These are phyloP conservation scores for Spisula solida DNA, from an alignment of 2,888 invertebrate species.

Conservation along the genomic window DNA sequence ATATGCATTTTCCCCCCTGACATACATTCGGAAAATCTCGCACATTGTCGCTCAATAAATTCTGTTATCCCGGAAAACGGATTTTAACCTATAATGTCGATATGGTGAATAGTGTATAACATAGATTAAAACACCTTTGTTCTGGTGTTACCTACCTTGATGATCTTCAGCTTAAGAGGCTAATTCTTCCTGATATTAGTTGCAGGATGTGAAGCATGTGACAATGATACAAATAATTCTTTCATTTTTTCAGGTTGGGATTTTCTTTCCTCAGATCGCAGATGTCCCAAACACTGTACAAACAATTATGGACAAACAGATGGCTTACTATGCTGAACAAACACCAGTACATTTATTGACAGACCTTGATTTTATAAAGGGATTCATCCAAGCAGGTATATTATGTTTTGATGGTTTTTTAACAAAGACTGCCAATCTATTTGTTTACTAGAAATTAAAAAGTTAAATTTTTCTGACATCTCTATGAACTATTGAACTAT, in stretches of 20 bases:
- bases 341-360: conserved; percentile 75
- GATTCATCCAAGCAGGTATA: conserved; percentile 82
- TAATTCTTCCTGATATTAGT: background rate
- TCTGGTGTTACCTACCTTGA: too few relatives aligned
- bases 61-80: too few relatives aligned
- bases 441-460: background rate
- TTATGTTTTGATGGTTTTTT: background rate
- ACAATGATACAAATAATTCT: background rate
- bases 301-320: conserved; percentile 40
- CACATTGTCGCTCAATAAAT: too few relatives aligned
- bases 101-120: too few relatives aligned
- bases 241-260: conserved; percentile 54
- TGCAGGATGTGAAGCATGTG: too few relatives aligned
- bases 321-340: conserved; percentile 43
- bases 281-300: conserved; percentile 50
- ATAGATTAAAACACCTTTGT: too few relatives aligned
- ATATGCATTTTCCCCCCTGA: too few relatives aligned
- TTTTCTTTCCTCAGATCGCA: conserved; percentile 56
- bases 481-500: too few relatives aligned
- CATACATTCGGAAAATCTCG: too few relatives aligned
- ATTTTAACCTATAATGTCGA: too few relatives aligned
- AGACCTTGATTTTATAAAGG: conserved; percentile 79
- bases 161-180: too few relatives aligned
- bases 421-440: background rate
- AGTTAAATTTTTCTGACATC: background rate